phyloP scores from a whole-genome alignment of 1,140 invertebrate genomes.

The Leptinotarsa defecta region DNA sequence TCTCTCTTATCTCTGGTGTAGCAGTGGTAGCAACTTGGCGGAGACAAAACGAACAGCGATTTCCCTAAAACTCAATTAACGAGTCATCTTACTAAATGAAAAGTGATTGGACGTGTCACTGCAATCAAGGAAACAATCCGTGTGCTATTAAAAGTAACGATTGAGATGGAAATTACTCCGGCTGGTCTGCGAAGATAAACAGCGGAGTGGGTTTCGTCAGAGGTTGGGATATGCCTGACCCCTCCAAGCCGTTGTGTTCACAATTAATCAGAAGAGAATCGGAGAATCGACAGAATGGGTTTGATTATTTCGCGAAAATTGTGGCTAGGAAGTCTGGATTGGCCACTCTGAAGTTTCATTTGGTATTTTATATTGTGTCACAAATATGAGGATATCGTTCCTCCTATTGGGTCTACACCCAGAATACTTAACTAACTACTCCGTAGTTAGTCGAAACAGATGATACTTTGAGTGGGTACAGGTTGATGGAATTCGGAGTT shows the following conservation, averaged over 20 bases:
- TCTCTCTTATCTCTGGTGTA: constrained; percentile 39
- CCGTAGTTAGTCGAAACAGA: too few relatives aligned
- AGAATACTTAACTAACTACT: neutral
- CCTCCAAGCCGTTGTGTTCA: constrained; percentile 47
- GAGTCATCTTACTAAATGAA: constrained; percentile 55
- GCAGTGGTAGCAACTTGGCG: constrained; percentile 43
- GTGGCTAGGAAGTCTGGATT: neutral
- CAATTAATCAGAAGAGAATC: constrained; percentile 54
- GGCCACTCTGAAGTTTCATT: too few relatives aligned
- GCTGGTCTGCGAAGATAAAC: constrained; percentile 54
- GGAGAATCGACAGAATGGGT: constrained; percentile 50
- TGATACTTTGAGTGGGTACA: too few relatives aligned
- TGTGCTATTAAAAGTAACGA: constrained; percentile 55
- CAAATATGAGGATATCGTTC: too few relatives aligned
- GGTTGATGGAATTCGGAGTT: too few relatives aligned
- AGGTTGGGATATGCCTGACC: constrained; percentile 24
- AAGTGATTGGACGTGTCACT: constrained; percentile 55
- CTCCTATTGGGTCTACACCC: neutral
- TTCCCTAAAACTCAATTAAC: constrained; percentile 56
- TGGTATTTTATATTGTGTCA: too few relatives aligned
- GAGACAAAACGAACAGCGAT: constrained; percentile 47
- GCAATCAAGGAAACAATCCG: constrained; percentile 56
- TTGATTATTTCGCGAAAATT: constrained; percentile 49
- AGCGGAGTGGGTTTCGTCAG: constrained; percentile 40
- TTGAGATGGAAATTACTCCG: constrained; percentile 56